A percentile compares a stretch with the other conserved stretches of the same genome.
Conservation (phyloP, 2,113 vertebrate species). For the Channa maculata region DNA sequence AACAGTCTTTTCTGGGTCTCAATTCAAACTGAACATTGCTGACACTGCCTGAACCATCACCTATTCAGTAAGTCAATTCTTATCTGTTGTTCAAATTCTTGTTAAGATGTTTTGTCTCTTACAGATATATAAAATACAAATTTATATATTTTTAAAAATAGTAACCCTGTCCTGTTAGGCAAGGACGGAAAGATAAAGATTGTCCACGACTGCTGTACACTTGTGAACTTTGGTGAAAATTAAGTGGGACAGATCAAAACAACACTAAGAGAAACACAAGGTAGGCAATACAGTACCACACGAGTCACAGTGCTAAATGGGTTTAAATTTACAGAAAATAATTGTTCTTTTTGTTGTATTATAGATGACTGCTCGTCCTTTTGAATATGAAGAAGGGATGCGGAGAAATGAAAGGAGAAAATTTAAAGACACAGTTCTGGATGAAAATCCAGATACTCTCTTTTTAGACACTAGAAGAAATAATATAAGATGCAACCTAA, state of each 20-base stretch:
- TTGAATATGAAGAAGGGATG: no score
- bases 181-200: no score
- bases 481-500: accelerated
- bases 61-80: not conserved
- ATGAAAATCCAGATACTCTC: not conserved
- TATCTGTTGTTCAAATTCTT: not conserved
- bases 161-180: no score
- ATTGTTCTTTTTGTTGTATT: not conserved
- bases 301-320: not conserved
- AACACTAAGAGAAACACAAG: not conserved
- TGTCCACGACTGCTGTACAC: no score
- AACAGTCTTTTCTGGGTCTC: not conserved
- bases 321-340: not conserved
- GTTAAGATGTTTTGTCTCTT: not conserved
- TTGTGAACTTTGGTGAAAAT: no score
- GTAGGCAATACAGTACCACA: not conserved
- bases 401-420: accelerated
- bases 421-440: accelerated
- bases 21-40: not conserved
- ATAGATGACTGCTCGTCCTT: not conserved
- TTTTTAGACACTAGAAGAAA: accelerated
- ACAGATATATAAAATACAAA: not conserved
- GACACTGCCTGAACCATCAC: not conserved
- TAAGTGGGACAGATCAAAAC: not conserved
- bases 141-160: no score